phyloP scores from a whole-genome alignment of 2,888 invertebrate species.

The Melanophora roralis region DNA sequence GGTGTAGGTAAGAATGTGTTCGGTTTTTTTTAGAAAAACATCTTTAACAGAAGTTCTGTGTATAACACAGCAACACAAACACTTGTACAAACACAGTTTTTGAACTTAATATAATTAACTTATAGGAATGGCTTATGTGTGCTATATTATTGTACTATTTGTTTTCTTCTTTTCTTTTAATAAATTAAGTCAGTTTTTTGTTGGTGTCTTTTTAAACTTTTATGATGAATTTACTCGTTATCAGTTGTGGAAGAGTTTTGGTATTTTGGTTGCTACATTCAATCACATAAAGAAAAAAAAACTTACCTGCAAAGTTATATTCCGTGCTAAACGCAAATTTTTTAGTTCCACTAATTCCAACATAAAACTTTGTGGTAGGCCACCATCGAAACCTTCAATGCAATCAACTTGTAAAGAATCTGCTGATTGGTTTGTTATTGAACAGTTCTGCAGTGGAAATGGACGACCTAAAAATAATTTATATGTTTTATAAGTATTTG shows the following conservation, averaged over 20 bases:
- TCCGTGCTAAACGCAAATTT: conserved; percentile 78
- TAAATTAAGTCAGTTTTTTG: neutral
- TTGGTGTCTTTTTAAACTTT: neutral
- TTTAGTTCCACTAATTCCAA: conserved; percentile 88
- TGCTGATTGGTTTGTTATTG: conserved; percentile 91
- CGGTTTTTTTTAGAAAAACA: no score
- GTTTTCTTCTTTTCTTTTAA: neutral
- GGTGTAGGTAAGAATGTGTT: no score
- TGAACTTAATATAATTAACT: conserved; percentile 41
- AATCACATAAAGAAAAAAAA: no score
- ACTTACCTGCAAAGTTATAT: conserved; percentile 76
- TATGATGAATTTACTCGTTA: neutral
- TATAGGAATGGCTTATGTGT: conserved; percentile 1
- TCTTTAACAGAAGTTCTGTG: no score
- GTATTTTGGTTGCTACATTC: neutral
- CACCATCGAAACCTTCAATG: conserved; percentile 91
- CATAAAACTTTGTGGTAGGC: conserved; percentile 90
- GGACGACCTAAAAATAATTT: conserved; percentile 83
- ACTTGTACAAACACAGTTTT: no score
- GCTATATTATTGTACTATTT: neutral
- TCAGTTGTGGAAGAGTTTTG: neutral
- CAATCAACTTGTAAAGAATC: conserved; percentile 91
- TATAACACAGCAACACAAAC: no score
- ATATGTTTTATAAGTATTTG: conserved; percentile 6
- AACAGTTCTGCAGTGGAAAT: conserved; percentile 91